Evolutionary conservation across 1,140 invertebrate species (phyloP).

Genomic region (Euura saliciscinereae): DNA sequence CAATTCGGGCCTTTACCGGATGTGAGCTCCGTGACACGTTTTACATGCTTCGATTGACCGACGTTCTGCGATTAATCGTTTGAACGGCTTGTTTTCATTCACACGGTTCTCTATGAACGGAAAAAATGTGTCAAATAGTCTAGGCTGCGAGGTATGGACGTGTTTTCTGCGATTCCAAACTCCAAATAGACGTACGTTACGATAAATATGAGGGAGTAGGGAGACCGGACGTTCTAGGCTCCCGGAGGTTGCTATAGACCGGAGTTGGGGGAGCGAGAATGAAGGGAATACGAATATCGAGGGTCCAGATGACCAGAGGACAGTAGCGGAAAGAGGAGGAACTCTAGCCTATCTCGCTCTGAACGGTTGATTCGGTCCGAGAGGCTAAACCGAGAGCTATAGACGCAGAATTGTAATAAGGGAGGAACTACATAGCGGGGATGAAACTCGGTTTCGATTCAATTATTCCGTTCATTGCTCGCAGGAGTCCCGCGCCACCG

Average conservation of each 20-base stretch:
- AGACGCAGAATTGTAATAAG: neutral
- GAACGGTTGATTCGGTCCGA: neutral
- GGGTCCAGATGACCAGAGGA: slow-evolving; percentile 4
- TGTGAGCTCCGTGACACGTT: neutral
- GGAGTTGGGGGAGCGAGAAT: neutral
- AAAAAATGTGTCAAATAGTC: too few species aligned
- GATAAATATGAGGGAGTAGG: neutral
- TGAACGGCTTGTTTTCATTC: neutral
- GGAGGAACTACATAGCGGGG: neutral
- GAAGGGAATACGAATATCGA: neutral
- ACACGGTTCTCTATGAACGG: too few species aligned
- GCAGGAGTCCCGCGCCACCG: neutral
- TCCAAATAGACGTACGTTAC: neutral
- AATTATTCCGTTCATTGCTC: slow-evolving; percentile 3
- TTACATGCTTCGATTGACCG: neutral
- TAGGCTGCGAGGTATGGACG: too few species aligned
- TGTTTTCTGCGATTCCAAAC: too few species aligned
- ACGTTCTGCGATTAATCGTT: neutral
- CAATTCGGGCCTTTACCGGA: neutral
- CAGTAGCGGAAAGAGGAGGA: slow-evolving; percentile 5
- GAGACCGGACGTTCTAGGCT: neutral
- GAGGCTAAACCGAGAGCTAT: neutral
- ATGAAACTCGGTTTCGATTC: slow-evolving; percentile 1
- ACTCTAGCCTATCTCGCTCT: neutral
- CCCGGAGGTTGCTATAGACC: neutral